phyloP scores from a whole-genome alignment of 2,113 vertebrate genomes.

The Anser cygnoides region DNA sequence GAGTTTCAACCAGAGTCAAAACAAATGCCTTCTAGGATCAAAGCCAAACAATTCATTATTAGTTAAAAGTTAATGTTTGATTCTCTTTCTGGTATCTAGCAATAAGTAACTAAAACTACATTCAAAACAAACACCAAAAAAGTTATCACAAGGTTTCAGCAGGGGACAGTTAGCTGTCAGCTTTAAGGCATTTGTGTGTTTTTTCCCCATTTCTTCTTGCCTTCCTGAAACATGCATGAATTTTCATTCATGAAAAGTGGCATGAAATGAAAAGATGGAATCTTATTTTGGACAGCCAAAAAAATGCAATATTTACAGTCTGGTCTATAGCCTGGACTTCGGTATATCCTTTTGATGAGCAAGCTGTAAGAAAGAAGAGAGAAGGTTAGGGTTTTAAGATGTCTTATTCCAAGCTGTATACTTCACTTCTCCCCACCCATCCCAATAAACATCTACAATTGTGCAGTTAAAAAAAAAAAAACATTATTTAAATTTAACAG shows the following conservation, averaged over 20 bases:
- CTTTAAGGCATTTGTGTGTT: neutral
- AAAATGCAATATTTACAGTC: slow-evolving; percentile 78
- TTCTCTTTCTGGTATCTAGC: neutral
- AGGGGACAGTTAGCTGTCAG: neutral
- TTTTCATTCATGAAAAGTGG: neutral
- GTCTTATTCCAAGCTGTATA: neutral
- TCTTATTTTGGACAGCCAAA: neutral
- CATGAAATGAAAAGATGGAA: neutral
- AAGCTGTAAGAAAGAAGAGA: slow-evolving; percentile 70
- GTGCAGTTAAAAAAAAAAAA: neutral
- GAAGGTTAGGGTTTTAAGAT: neutral
- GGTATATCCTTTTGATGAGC: slow-evolving; percentile 80
- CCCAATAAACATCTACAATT: neutral
- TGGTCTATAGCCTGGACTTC: slow-evolving; percentile 72
- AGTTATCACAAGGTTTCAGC: neutral
- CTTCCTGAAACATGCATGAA: neutral
- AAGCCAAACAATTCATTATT: neutral
- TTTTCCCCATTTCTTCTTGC: neutral
- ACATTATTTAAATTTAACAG: neutral
- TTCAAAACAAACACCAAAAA: neutral
- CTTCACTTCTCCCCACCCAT: neutral
- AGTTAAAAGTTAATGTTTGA: neutral
- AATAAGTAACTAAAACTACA: neutral
- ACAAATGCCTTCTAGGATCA: neutral
- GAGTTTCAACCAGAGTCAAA: neutral